These are phyloP conservation scores for Bagarius yarrelli DNA, from an alignment of 2,113 vertebrate species.

Conservation along the genomic window DNA sequence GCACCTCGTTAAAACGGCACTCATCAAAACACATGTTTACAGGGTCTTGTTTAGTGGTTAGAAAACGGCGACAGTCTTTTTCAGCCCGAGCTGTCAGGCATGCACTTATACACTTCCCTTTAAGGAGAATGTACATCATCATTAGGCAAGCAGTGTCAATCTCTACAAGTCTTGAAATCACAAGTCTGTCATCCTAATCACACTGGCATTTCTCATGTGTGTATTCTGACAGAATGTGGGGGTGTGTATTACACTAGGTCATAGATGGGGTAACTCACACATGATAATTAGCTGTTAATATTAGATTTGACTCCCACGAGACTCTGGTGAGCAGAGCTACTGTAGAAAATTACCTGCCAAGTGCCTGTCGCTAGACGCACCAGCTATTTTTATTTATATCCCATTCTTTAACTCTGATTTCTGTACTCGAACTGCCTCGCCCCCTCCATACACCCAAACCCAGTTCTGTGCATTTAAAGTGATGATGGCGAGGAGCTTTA, in stretches of 20 bases:
- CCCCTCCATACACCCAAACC: constrained; percentile 11
- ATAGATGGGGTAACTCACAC: constrained; percentile 66
- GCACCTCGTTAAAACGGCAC: constrained; percentile 8
- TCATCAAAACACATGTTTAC: constrained; percentile 18
- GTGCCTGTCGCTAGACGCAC: constrained; percentile 58
- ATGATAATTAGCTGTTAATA: constrained; percentile 76
- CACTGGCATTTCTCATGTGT: constrained; percentile 13
- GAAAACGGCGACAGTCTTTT: constrained; percentile 17
- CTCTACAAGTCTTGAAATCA: constrained; percentile 14
- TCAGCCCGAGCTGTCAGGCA: constrained; percentile 8
- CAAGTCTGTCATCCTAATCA: constrained; percentile 38
- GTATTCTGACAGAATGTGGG: constrained; percentile 54
- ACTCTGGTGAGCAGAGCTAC: constrained; percentile 69
- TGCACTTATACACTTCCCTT: constrained; percentile 2
- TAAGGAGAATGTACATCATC: constrained; percentile 24
- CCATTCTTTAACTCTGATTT: constrained; percentile 18
- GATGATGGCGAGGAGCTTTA: constrained; percentile 64
- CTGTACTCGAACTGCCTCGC: constrained; percentile 26
- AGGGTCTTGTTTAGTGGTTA: neutral
- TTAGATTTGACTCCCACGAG: constrained; percentile 69
- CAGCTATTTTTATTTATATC: constrained; percentile 72
- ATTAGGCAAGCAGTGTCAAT: constrained; percentile 30
- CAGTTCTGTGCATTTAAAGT: constrained; percentile 62
- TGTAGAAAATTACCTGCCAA: constrained; percentile 75
- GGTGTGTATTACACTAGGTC: constrained; percentile 67